Evolutionary conservation across 2,888 invertebrate genomes (phyloP), one percentile per base, ranked within the genome.

Genomic region (Syrphus vitripennis): DNA sequence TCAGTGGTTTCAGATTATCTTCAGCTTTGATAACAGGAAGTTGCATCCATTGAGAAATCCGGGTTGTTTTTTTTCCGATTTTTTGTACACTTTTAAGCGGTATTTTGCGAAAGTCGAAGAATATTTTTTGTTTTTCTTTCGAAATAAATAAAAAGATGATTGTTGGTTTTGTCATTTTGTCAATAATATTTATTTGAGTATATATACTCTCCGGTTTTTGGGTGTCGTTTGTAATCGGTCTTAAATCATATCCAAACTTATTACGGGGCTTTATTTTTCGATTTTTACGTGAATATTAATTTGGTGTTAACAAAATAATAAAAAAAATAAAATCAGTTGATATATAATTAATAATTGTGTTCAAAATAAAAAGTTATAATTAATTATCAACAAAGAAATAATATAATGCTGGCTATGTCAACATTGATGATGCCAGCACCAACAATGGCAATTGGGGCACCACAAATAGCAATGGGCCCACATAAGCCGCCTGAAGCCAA

Each of bases 371-470:
- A 88, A 87, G 86, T 88, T 76, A 88, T 77, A 34, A 72, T 82
- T 59, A 82, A 45, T 50, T 76, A 83, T 82, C 87, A 88, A 83
- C 76, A 88, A 42, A 87, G 83, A 87, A 63, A 57, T 14, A 90
- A 90, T 89, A 92, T 91, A 89, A 93, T 93, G 92, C 90, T 92
- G 92, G 91, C 92, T 83, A 92, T 93, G 92, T 92, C 92, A 90
- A 92, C 93, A 89, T 89, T 93, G 88, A 93, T 93, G 92, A 93
- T 93, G 93, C 93, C 92, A 88, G 92, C 92, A 84, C 92, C 92
- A 88, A 92, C 92, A 87, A 92, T 93, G 90, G 91, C 92, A 83
- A 90, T 92, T 90, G 92, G 92, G 89, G 92, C 92, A 83, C 92
- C 93, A 81, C 92, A 92, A 90, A 90, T 93, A 78, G 90, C 92